Conservation (phyloP, 2,113 vertebrate genomes). For the Lamprotornis superbus region DNA sequence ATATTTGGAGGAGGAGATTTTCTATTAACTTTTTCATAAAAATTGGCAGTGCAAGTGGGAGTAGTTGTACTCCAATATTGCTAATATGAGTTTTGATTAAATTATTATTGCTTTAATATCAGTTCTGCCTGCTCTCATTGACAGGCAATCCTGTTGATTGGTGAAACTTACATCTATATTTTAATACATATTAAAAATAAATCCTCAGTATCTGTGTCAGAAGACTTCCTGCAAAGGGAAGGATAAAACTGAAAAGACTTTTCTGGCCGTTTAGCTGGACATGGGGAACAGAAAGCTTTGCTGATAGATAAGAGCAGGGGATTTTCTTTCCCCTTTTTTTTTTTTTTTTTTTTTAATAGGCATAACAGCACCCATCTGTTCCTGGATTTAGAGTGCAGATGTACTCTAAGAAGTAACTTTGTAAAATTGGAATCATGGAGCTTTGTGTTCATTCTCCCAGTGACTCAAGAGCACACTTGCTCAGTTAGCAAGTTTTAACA, state of each 20-base stretch:
- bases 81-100: background rate
- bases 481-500: background rate
- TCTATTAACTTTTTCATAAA: background rate
- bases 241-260: background rate
- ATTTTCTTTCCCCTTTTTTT: background rate
- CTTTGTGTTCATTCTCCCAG: background rate
- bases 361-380: conserved; percentile 35
- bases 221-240: background rate
- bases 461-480: background rate
- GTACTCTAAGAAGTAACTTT: background rate
- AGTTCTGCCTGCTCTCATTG: background rate
- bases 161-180: background rate
- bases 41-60: background rate
- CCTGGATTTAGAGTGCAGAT: conserved; percentile 24
- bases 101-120: background rate
- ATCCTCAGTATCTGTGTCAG: background rate
- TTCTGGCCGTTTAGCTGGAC: background rate
- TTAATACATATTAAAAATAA: background rate
- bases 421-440: background rate
- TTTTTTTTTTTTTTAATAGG: background rate
- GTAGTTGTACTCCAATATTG: background rate
- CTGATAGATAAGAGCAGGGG: background rate
- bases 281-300: background rate
- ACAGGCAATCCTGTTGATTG: background rate
- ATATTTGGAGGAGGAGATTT: background rate